A percentile compares a stretch with the other conserved stretches of the same genome.
Conservation (phyloP, 2,888 invertebrate species). For the Drosophila acutilabella region DNA sequence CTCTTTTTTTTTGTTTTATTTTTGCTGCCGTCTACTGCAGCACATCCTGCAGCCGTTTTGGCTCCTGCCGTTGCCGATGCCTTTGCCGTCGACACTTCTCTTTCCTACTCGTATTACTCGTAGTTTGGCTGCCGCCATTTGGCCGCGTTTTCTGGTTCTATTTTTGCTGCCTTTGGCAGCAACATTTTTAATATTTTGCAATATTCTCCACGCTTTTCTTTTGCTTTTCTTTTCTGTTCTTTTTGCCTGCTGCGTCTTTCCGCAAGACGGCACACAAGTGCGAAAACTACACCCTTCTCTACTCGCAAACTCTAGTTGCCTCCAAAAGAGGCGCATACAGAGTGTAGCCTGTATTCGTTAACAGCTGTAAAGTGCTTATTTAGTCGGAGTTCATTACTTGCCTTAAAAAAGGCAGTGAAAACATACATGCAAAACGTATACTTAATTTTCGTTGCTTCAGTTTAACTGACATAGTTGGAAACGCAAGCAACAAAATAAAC, state of each 20-base stretch:
- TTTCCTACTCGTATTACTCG: conserved; percentile 35
- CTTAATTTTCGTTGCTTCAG: conserved; percentile 20
- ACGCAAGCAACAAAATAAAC: conserved; percentile 15
- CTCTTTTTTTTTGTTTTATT: conserved; percentile 21
- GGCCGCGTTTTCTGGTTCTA: conserved; percentile 44
- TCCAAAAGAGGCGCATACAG: conserved; percentile 17
- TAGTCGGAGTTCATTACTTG: conserved; percentile 59
- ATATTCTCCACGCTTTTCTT: conserved; percentile 63
- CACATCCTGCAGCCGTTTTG: conserved; percentile 27
- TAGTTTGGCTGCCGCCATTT: conserved; percentile 32
- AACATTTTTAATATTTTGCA: conserved; percentile 71
- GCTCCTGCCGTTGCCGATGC: conserved; percentile 6
- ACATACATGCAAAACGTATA: conserved; percentile 16
- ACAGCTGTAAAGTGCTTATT: conserved; percentile 34
- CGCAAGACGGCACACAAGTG: conserved; percentile 32
- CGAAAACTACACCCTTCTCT: conserved; percentile 23
- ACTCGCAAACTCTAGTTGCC: conserved; percentile 25
- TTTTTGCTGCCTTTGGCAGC: conserved; percentile 61
- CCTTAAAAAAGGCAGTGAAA: neutral
- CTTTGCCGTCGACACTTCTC: conserved; percentile 46
- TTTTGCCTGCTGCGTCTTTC: conserved; percentile 37
- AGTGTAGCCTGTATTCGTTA: conserved; percentile 7
- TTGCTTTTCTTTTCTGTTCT: conserved; percentile 18
- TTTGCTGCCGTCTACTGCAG: conserved; percentile 25
- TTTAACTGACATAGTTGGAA: conserved; percentile 60